Evolutionary conservation across 2,888 invertebrate genomes (phyloP).

Genomic region (Coecobrya sp.): DNA sequence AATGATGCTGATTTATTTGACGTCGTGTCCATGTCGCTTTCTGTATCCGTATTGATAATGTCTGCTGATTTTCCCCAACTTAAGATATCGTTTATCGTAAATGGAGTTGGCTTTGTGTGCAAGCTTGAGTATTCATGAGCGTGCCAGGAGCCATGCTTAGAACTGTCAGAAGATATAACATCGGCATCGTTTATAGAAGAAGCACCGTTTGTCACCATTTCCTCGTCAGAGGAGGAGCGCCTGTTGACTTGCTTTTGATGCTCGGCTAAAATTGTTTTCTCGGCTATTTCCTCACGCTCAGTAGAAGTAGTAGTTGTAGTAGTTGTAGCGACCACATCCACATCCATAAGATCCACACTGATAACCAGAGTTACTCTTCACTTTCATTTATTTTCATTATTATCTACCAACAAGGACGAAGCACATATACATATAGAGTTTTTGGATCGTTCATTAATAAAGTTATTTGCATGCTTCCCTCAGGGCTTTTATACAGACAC

Average conservation of each 20-base stretch:
- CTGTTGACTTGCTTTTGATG: conserved; percentile 24
- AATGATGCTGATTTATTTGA: conserved; percentile 69
- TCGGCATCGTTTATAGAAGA: conserved; percentile 65
- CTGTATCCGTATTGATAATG: conserved; percentile 25
- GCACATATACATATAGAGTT: too few species aligned
- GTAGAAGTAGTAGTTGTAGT: too few species aligned
- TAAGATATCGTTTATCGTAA: conserved; percentile 95
- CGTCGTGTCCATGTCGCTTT: conserved; percentile 70
- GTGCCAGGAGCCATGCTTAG: conserved; percentile 91
- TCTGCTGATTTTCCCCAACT: conserved; percentile 88
- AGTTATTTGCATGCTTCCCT: too few species aligned
- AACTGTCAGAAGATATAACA: conserved; percentile 53
- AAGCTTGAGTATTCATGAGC: conserved; percentile 96
- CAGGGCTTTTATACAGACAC: too few species aligned
- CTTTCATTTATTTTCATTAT: background rate
- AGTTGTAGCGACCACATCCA: conserved; percentile 67
- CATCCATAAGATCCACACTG: conserved; percentile 69
- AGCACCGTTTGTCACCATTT: conserved; percentile 76
- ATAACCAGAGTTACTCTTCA: conserved; percentile 5
- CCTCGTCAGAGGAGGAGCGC: conserved; percentile 74
- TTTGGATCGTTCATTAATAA: too few species aligned
- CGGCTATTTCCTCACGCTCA: conserved; percentile 15
- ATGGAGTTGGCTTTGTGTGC: conserved; percentile 94
- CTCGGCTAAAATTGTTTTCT: conserved; percentile 6
- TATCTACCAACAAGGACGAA: too few species aligned